phyloP scores from a whole-genome alignment of 2,888 invertebrate species.

The Hartigia nigra region DNA sequence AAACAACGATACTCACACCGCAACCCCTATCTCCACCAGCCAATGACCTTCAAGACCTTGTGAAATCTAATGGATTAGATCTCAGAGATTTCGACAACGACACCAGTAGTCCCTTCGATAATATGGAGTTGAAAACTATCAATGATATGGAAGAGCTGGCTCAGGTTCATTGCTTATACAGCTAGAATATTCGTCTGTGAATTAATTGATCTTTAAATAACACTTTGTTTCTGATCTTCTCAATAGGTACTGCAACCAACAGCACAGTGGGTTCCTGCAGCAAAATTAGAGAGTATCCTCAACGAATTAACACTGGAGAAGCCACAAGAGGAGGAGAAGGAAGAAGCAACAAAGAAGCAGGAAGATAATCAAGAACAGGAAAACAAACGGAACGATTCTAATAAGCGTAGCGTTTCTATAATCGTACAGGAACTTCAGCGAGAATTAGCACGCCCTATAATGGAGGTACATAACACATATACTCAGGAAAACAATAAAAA shows the following conservation, averaged over 20 bases:
- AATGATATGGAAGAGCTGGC: constrained; percentile 93
- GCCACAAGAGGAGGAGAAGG: constrained; percentile 35
- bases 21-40: constrained; percentile 55
- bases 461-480: constrained; percentile 45
- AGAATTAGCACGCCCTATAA: constrained; percentile 68
- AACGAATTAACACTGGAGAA: constrained; percentile 47
- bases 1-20: constrained; percentile 65
- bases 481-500: background rate
- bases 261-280: constrained; percentile 53
- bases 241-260: constrained; percentile 56
- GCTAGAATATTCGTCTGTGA: constrained; percentile 27
- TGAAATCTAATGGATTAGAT: constrained; percentile 55
- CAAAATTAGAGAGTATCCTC: constrained; percentile 50
- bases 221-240: background rate
- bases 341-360: constrained; percentile 28
- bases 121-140: constrained; percentile 90
- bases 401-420: constrained; percentile 74
- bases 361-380: constrained; percentile 37
- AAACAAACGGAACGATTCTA: constrained; percentile 25
- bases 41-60: constrained; percentile 51
- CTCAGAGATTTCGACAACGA: constrained; percentile 90
- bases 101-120: constrained; percentile 93
- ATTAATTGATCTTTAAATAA: background rate
- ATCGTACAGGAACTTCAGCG: constrained; percentile 80
- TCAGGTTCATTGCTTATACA: constrained; percentile 69